Evolutionary conservation across 1,140 invertebrate species (phyloP), one percentile per base, ranked within the genome.

Genomic region (Riptortus pedestris): DNA sequence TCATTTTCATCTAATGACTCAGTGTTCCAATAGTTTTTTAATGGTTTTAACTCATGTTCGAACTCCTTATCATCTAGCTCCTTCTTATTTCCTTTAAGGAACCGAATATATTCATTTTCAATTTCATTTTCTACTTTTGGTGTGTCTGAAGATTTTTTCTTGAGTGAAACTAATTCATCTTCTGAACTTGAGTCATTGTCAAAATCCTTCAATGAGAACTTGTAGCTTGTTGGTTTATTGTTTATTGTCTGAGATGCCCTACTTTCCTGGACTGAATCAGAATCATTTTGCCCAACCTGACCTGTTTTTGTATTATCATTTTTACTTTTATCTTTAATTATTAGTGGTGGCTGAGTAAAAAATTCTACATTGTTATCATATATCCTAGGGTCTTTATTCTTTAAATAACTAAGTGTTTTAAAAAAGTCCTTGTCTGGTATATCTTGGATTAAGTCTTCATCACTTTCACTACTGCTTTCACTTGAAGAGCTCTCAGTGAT

Each of bases 381-480:
- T 67, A 95, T 93, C 69, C 79, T 81, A 0, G 92, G 89, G 79
- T 96, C 88, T 74, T 90, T 90, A 29, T 83, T 88, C 73, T 95
- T 96, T 5, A 97, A 73, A 63, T 81, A 85, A 1, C 91, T 80
- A 0, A 95, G 74, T 0, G 91, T 88, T 76, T 88, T 90, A 4
- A 91, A 84, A 74, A 96, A 96, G 60, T 88, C 83, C 70, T 86
- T 85, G 71, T 96, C 93, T 24, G 51, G 14, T 0, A 26, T 18
- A 1, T 7, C 51, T 24, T 55, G 18, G 14, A 55, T 24, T 18
- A 55, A 24, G 22, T 55, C 51, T 24, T 55, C 51, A 26, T 55
- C 51, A 26, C 14, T 24, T 5, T 24, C 24, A 55, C 51, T 55
- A 55, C 51, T 55, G 51, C 51, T 55, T 55, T 55, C 51, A 26